Evolutionary conservation across 2,888 invertebrate genomes (phyloP), one percentile per base, ranked within the genome.

Genomic region (Cheiracanthium punctorium): DNA sequence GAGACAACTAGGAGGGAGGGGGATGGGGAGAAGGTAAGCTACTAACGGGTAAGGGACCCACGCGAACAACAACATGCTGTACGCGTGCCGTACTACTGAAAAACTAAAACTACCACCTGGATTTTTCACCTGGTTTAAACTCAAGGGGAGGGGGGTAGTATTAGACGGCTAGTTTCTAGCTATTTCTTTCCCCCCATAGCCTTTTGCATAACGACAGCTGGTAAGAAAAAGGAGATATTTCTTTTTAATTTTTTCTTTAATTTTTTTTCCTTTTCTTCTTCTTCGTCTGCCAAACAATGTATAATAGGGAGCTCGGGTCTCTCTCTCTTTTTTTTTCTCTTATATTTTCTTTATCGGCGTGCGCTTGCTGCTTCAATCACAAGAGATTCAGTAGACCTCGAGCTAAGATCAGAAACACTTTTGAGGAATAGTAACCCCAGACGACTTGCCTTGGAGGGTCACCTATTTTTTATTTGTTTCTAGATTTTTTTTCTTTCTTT

Each of bases 1-100:
- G 10, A 37, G 37, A 10, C 7, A 37, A 7, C 4, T 7, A 37
- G 17, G 17, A 48, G 17, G 14, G 17, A 10, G 33, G 58, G 43
- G 24, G 64, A 30, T 48, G 71, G 71, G 71, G 28, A 29, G 28
- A 64, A 10, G 14, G 32, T 72, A 67, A 48, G 32, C 73, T 52
- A 20, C 73, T 52, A 73, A 37, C 65, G 71, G 32, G 71, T 52
- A 24, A 17, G 8, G 29, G 20, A 28, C 64, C 58, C 82, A 77
- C 69, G 79, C 67, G 58, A 58, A 24, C 58, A 58, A 73, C 74
- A 85, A 74, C 79, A 85, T 85, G 72, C 79, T 79, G 79, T 73
- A 84, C 84, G 84, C 84, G 84, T 85, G 84, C 84, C 84, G 67
- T 85, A 85, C 84, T 74, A 79, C 79, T 20, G 72, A 37, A 58